Evolutionary conservation across 2,888 invertebrate species (phyloP).

Genomic region (Barypeithes pellucidus): DNA sequence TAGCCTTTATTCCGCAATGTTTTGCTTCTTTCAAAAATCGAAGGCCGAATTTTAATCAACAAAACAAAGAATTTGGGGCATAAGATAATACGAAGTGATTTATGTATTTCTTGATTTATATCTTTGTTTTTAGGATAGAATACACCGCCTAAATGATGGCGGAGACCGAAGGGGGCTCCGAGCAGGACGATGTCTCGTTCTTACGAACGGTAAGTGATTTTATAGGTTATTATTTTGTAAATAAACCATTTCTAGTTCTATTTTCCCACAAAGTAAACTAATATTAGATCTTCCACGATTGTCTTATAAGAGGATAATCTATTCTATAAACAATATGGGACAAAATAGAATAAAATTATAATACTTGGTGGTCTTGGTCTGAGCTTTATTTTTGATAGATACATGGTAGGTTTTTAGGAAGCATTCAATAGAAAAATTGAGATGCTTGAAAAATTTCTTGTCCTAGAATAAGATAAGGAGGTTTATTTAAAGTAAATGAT

Average conservation of each 20-base stretch:
- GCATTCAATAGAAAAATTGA: too few species aligned
- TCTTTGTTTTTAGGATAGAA: constrained; percentile 57
- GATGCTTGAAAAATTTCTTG: too few species aligned
- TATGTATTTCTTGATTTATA: constrained; percentile 26
- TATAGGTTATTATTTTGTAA: constrained; percentile 33
- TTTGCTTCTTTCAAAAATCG: constrained; percentile 38
- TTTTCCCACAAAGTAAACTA: background rate
- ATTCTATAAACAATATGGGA: constrained; percentile 15
- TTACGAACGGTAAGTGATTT: constrained; percentile 92
- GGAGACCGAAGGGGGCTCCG: constrained; percentile 95
- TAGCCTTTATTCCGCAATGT: constrained; percentile 53
- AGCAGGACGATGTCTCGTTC: constrained; percentile 99
- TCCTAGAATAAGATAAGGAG: background rate
- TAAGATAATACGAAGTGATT: constrained; percentile 12
- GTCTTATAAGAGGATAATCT: background rate
- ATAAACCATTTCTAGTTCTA: background rate
- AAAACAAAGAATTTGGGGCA: constrained; percentile 3
- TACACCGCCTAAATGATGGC: constrained; percentile 84
- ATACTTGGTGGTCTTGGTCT: background rate
- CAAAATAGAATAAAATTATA: constrained; percentile 5
- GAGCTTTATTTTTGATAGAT: background rate
- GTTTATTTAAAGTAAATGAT: background rate
- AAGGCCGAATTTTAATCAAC: constrained; percentile 35
- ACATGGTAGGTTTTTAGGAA: too few species aligned
- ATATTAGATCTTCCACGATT: background rate